Evolutionary conservation across 2,113 vertebrate genomes (phyloP).

Genomic region (Ploceus nigricollis): DNA sequence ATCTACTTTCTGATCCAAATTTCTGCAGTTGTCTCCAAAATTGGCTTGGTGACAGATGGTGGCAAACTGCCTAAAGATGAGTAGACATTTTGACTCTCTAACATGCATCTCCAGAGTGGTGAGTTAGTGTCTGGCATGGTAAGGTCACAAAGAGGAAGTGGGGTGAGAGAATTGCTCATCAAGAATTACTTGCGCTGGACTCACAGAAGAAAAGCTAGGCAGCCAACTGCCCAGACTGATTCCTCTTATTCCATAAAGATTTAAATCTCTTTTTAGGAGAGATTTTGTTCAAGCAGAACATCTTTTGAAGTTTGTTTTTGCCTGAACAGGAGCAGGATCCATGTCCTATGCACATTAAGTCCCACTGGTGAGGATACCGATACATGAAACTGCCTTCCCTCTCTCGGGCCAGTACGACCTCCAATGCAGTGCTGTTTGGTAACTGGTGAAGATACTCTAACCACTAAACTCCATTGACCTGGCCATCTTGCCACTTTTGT

Average conservation of each 20-base stretch:
- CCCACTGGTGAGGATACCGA: not conserved
- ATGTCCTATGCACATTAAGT: not conserved
- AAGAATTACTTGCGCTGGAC: not conserved
- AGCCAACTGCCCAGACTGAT: not conserved
- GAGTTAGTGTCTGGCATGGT: constrained; percentile 9
- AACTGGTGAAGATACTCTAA: not conserved
- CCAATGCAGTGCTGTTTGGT: not conserved
- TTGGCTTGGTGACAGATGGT: not conserved
- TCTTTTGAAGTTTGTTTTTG: not conserved
- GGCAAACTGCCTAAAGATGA: not conserved
- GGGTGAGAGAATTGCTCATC: not conserved
- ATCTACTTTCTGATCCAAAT: constrained; percentile 12
- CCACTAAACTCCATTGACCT: not conserved
- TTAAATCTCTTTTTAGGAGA: not conserved
- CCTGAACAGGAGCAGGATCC: not conserved
- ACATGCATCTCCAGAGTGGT: not conserved
- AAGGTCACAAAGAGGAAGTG: not conserved
- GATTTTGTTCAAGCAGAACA: not conserved
- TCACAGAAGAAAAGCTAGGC: not conserved
- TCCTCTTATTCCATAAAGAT: not conserved
- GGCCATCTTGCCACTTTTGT: not conserved
- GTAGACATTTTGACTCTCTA: constrained; percentile 9
- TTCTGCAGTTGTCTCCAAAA: constrained; percentile 22
- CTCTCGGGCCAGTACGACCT: not conserved
- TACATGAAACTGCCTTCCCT: not conserved